Conservation (phyloP, 2,888 invertebrate species). For the Empis livida region DNA sequence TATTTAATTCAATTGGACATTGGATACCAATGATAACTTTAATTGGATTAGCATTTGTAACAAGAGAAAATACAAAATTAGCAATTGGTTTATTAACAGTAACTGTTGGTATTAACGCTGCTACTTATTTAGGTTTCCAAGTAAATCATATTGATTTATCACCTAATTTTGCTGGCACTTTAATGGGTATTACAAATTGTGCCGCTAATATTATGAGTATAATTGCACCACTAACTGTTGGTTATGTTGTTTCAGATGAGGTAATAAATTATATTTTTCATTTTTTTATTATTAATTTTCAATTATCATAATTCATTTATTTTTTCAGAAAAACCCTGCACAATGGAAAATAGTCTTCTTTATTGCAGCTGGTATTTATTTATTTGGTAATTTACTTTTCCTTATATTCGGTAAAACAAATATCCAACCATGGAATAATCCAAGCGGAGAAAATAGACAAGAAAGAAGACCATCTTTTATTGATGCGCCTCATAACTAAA, state of each 20-base stretch:
- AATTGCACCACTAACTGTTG: slow-evolving; percentile 61
- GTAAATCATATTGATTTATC: slow-evolving; percentile 76
- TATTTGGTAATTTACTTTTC: slow-evolving; percentile 42
- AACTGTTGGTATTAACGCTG: slow-evolving; percentile 63
- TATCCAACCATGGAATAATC: slow-evolving; percentile 47
- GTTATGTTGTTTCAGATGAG: slow-evolving; percentile 52
- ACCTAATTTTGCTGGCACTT: slow-evolving; percentile 67
- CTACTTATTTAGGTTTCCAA: slow-evolving; percentile 64
- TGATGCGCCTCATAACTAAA: too few relatives aligned
- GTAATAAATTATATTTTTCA: slow-evolving; percentile 44
- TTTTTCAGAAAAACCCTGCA: slow-evolving; percentile 24
- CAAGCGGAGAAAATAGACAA: slow-evolving; percentile 15
- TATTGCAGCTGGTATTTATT: slow-evolving; percentile 41
- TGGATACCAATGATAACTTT: slow-evolving; percentile 57
- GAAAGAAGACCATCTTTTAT: too few relatives aligned
- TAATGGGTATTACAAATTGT: slow-evolving; percentile 78
- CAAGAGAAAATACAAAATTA: slow-evolving; percentile 26
- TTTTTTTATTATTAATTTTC: too few relatives aligned
- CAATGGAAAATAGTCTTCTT: slow-evolving; percentile 46
- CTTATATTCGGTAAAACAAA: slow-evolving; percentile 42
- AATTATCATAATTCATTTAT: slow-evolving; percentile 2
- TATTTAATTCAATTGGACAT: slow-evolving; percentile 46
- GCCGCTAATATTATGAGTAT: slow-evolving; percentile 67
- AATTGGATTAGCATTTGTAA: slow-evolving; percentile 45
- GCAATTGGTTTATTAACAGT: slow-evolving; percentile 54